Evolutionary conservation across 2,797 vertebrate genomes (phyloP).

Genomic region (Chelmon rostratus): DNA sequence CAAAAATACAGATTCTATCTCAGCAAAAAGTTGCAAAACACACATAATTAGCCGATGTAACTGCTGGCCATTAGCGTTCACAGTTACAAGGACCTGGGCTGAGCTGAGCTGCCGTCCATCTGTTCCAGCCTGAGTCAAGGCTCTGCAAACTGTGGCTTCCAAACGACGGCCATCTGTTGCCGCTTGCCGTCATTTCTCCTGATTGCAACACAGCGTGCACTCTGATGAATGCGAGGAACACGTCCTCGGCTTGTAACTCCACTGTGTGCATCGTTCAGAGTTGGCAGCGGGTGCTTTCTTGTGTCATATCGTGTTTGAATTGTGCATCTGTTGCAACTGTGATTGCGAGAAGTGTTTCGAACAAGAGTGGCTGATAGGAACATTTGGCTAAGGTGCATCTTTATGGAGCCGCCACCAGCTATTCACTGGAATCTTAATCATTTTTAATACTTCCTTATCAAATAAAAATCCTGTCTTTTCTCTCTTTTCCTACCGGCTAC

Average conservation of each 20-base stretch:
- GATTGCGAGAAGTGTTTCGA: not conserved
- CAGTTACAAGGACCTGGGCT: constrained; percentile 62
- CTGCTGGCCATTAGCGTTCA: constrained; percentile 49
- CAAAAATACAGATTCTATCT: not conserved
- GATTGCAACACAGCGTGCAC: constrained; percentile 48
- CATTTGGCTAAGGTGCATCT: not conserved
- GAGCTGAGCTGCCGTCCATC: constrained; percentile 62
- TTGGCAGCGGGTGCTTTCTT: constrained; percentile 47
- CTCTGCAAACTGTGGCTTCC: constrained; percentile 54
- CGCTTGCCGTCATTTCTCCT: constrained; percentile 39
- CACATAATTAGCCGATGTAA: constrained; percentile 50
- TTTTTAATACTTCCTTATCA: not conserved
- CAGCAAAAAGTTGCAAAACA: constrained; percentile 33
- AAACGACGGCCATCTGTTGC: constrained; percentile 77
- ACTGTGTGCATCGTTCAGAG: constrained; percentile 21
- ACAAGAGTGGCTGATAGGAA: not conserved
- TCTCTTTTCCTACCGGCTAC: constrained; percentile 29
- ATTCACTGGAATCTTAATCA: not conserved
- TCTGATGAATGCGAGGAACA: constrained; percentile 27
- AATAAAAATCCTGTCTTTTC: constrained; percentile 55
- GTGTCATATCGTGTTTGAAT: constrained; percentile 6
- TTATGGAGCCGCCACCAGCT: not conserved
- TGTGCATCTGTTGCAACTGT: constrained; percentile 24
- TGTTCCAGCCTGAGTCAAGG: constrained; percentile 64
- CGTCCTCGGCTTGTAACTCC: constrained; percentile 36